phyloP scores from a whole-genome alignment of 2,797 vertebrate genomes.

The Hylomyscus alleni region DNA sequence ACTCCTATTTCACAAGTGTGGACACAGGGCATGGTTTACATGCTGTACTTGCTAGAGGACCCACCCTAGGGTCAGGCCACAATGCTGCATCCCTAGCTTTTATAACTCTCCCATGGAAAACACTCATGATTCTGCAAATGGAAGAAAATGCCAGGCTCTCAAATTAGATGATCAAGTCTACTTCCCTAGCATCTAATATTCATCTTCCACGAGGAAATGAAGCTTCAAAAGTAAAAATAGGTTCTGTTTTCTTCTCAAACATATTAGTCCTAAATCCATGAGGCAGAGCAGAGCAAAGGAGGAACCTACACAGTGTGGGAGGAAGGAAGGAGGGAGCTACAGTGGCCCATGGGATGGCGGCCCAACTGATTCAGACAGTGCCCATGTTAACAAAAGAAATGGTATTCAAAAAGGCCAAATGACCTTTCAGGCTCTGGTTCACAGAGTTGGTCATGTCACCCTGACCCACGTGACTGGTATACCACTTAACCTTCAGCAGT shows the following conservation, averaged over 20 bases:
- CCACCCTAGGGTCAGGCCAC: not conserved
- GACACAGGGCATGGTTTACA: not conserved
- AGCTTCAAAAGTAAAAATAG: conserved; percentile 1
- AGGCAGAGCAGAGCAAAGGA: not conserved
- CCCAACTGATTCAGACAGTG: not conserved
- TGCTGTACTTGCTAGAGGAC: not conserved
- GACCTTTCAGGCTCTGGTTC: not conserved
- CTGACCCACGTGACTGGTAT: not conserved
- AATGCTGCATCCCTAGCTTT: not conserved
- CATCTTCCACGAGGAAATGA: conserved; percentile 45
- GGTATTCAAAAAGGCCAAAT: not conserved
- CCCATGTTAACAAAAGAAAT: not conserved
- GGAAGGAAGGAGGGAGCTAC: fast-evolving
- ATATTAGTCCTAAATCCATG: conserved; percentile 12
- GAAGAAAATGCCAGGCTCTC: conserved; percentile 3
- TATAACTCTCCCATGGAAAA: not conserved
- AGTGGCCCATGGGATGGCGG: not conserved
- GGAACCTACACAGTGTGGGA: not conserved
- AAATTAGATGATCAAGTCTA: not conserved
- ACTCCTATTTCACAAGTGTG: not conserved
- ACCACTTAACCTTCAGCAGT: conserved; percentile 25
- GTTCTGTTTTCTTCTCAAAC: conserved; percentile 27
- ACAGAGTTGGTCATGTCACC: not conserved
- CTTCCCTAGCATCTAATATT: conserved; percentile 35
- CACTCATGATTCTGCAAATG: not conserved